These are phyloP conservation scores for Conomelus anceps DNA, from an alignment of 2,888 invertebrate genomes.

Conservation along the genomic window DNA sequence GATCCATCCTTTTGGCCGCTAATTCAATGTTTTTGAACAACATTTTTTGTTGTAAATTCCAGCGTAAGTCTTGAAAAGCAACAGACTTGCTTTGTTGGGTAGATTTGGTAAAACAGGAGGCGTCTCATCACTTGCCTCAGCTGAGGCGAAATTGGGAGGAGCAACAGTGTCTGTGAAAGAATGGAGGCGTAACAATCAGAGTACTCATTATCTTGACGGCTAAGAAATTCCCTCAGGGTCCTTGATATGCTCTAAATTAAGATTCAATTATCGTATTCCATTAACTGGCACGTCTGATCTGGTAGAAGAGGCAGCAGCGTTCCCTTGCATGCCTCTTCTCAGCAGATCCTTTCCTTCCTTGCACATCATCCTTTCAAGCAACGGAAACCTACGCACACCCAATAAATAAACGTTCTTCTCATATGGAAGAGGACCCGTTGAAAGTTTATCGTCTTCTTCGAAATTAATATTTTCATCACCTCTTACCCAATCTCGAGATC, in stretches of 20 bases:
- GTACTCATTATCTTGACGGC: not conserved
- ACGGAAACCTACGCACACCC: not conserved
- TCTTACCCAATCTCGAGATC: not conserved
- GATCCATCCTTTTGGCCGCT: not conserved
- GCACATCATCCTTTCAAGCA: not conserved
- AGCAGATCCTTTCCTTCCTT: not conserved
- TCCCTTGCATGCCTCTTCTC: not conserved
- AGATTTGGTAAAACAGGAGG: too few relatives aligned
- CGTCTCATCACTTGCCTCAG: not conserved
- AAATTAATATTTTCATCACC: not conserved
- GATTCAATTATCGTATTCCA: not conserved
- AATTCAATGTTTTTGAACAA: not conserved
- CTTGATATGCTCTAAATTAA: not conserved
- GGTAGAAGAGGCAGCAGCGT: not conserved
- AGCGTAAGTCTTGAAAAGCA: not conserved
- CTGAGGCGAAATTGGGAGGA: not conserved
- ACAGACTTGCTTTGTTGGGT: not conserved
- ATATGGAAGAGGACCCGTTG: not conserved
- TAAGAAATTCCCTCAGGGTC: not conserved
- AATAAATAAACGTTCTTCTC: not conserved
- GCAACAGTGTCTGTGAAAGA: not conserved
- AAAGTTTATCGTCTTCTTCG: not conserved
- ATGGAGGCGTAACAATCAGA: not conserved
- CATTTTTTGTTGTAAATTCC: not conserved
- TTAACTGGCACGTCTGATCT: not conserved